Percentiles rank a stretch among this genome's conserved stretches.
These are phyloP conservation scores for Frankliniella intonsa DNA, from an alignment of 2,888 invertebrate species.

Conservation along the genomic window DNA sequence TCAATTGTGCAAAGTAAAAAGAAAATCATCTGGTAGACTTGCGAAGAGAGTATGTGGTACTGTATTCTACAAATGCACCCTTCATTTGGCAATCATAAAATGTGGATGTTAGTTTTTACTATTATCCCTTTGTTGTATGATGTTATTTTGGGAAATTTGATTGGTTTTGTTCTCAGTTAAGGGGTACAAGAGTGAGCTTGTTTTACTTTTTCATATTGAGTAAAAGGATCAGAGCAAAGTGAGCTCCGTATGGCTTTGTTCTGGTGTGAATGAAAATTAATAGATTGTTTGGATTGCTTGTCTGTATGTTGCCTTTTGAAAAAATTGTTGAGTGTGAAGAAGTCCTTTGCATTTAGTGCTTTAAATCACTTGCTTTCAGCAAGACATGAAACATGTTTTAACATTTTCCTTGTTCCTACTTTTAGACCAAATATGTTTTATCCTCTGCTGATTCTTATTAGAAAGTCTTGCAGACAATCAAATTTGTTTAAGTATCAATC, in stretches of 20 bases:
- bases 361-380: too few species aligned
- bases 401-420: neutral
- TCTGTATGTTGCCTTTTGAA: too few species aligned
- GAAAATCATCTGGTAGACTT: neutral
- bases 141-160: neutral
- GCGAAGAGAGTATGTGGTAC: neutral
- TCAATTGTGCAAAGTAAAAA: too few species aligned
- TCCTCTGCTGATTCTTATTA: too few species aligned
- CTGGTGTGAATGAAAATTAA: neutral
- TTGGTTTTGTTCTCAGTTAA: neutral
- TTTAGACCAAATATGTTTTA: neutral
- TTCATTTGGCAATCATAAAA: neutral
- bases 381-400: neutral
- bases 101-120: neutral
- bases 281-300: neutral
- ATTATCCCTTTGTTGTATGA: neutral
- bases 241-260: neutral
- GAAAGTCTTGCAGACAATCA: too few species aligned
- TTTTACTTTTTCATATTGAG: neutral
- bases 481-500: neutral
- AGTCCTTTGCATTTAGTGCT: too few species aligned
- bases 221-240: neutral
- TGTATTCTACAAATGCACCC: neutral
- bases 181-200: neutral
- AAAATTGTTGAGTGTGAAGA: too few species aligned